A percentile compares a stretch with the other conserved stretches of the same genome.
phyloP scores from a whole-genome alignment of 1,140 invertebrate genomes.

The Leucophenga varia region DNA sequence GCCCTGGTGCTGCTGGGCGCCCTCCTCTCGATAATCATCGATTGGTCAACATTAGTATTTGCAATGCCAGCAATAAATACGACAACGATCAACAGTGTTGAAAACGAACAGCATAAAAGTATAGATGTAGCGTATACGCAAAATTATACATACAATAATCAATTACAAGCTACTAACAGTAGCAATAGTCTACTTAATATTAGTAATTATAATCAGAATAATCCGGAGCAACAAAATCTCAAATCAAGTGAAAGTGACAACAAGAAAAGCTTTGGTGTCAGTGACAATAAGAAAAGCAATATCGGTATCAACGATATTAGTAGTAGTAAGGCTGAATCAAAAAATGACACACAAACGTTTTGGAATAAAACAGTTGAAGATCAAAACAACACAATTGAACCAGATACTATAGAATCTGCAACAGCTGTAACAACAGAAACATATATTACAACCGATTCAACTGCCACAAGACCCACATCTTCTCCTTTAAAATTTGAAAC shows the following conservation, averaged over 20 bases:
- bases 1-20: constrained; percentile 57
- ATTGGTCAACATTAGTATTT: constrained; percentile 41
- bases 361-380: constrained; percentile 31
- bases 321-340: constrained; percentile 50
- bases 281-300: constrained; percentile 42
- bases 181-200: constrained; percentile 1
- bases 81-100: constrained; percentile 13
- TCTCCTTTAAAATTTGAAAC: too few species aligned
- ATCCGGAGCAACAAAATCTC: constrained; percentile 12
- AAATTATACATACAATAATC: constrained; percentile 4
- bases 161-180: constrained; percentile 1
- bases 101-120: constrained; percentile 16
- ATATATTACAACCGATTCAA: constrained; percentile 15
- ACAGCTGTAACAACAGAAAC: constrained; percentile 16
- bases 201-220: too few species aligned
- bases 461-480: too few species aligned
- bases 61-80: constrained; percentile 38
- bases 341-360: constrained; percentile 33
- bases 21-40: constrained; percentile 50
- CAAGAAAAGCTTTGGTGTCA: constrained; percentile 9
- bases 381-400: too few species aligned
- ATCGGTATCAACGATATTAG: constrained; percentile 34
- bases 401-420: too few species aligned
- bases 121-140: background rate
- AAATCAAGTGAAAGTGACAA: background rate